Evolutionary conservation across 2,797 vertebrate species (phyloP).

Genomic region (Remorina albescens): DNA sequence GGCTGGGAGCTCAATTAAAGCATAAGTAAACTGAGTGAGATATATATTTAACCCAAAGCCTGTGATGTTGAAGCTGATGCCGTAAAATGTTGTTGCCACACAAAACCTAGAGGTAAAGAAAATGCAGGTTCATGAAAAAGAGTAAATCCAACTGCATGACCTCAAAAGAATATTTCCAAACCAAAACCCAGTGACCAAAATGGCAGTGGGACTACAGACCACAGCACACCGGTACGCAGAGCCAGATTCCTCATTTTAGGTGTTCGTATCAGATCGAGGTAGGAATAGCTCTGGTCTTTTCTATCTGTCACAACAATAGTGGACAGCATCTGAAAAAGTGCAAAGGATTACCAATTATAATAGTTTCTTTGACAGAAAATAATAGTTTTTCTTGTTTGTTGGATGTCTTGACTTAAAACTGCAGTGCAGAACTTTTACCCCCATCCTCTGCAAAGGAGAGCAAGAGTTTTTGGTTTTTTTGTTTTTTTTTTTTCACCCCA

Average conservation of each 20-base stretch:
- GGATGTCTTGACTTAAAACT: not conserved
- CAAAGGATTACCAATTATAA: slow-evolving; percentile 1
- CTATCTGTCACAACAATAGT: slow-evolving; percentile 70
- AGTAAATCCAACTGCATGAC: not conserved
- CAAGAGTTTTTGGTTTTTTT: too few species aligned
- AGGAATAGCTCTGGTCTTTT: slow-evolving; percentile 80
- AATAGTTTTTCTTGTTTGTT: not conserved
- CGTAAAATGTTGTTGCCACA: slow-evolving; percentile 88
- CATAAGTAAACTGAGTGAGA: slow-evolving; percentile 90
- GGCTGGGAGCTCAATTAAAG: slow-evolving; percentile 87
- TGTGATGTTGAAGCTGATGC: slow-evolving; percentile 89
- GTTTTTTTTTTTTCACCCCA: too few species aligned
- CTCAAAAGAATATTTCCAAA: not conserved
- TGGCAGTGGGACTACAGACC: slow-evolving; percentile 76
- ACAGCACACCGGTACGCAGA: slow-evolving; percentile 84
- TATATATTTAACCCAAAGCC: slow-evolving; percentile 89
- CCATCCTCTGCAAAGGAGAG: too few species aligned
- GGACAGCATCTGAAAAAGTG: slow-evolving; percentile 80
- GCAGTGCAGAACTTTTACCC: too few species aligned
- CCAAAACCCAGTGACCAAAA: not conserved
- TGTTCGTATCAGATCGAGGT: slow-evolving; percentile 88
- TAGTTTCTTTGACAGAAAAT: too few species aligned
- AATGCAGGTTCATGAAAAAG: not conserved
- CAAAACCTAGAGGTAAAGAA: slow-evolving; percentile 85
- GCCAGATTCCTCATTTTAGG: slow-evolving; percentile 87